phyloP scores from a whole-genome alignment of 2,113 vertebrate species.

The Haemorhous mexicanus region DNA sequence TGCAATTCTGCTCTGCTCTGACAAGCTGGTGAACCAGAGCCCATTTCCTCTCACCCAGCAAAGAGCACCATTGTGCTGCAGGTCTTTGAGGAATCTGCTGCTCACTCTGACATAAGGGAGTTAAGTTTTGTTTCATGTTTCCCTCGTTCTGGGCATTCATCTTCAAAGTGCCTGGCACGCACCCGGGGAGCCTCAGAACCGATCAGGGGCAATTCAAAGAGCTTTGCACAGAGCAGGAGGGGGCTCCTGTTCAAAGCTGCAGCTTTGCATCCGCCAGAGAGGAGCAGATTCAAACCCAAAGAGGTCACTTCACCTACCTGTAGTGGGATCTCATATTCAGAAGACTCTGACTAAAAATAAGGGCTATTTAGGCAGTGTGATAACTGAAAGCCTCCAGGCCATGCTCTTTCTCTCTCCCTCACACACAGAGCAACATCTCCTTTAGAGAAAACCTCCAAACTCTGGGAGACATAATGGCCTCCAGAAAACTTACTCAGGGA shows the following conservation, averaged over 20 bases:
- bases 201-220: constrained; percentile 65
- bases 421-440: background rate
- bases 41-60: constrained; percentile 32
- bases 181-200: constrained; percentile 44
- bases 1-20: background rate
- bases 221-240: constrained; percentile 56
- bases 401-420: constrained; percentile 12
- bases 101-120: constrained; percentile 47
- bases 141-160: constrained; percentile 53
- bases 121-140: constrained; percentile 47
- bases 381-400: constrained; percentile 8
- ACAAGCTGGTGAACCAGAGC: background rate
- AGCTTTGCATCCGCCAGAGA: constrained; percentile 24
- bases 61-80: constrained; percentile 27
- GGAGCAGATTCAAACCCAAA: constrained; percentile 53
- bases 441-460: background rate
- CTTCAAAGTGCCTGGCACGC: constrained; percentile 38
- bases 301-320: constrained; percentile 60
- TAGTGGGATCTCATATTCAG: constrained; percentile 53
- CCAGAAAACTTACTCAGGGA: background rate
- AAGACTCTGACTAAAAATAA: constrained; percentile 60
- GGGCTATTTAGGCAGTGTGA: constrained; percentile 23
- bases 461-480: background rate
- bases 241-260: constrained; percentile 56
- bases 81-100: constrained; percentile 36